These are phyloP conservation scores for Apodemia zela DNA, from an alignment of 2,888 invertebrate species.

Conservation along the genomic window DNA sequence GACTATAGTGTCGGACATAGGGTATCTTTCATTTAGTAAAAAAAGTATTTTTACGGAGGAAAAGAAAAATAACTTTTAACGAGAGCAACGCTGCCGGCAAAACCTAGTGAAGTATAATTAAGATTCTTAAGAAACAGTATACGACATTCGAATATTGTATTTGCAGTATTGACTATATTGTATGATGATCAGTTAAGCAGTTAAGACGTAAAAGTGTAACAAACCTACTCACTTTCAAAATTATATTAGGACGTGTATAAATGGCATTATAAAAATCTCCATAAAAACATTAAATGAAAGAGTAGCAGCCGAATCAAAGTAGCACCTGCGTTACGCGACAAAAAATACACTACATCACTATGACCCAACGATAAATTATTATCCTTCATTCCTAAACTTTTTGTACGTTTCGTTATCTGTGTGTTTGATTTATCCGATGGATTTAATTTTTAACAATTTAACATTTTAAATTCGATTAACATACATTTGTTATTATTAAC, in stretches of 20 bases:
- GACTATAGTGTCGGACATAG: too few species aligned
- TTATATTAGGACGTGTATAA: slow-evolving; percentile 29
- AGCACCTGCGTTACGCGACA: slow-evolving; percentile 70
- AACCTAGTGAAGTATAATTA: too few species aligned
- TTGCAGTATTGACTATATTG: too few species aligned
- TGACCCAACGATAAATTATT: slow-evolving; percentile 38
- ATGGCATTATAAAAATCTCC: slow-evolving; percentile 35
- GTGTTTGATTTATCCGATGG: neutral
- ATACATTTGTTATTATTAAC: neutral
- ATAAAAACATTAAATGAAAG: slow-evolving; percentile 42
- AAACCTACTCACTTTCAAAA: too few species aligned
- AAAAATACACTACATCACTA: slow-evolving; percentile 47
- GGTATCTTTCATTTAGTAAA: too few species aligned
- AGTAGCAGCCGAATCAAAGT: slow-evolving; percentile 40
- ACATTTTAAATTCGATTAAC: neutral
- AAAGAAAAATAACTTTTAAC: too few species aligned
- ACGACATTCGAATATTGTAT: too few species aligned
- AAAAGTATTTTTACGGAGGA: too few species aligned
- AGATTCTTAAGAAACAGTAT: too few species aligned
- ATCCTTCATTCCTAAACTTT: slow-evolving; percentile 30
- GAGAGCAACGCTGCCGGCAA: too few species aligned
- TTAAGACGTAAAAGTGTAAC: too few species aligned
- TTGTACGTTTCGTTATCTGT: slow-evolving; percentile 4
- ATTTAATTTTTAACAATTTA: neutral
- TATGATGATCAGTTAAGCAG: too few species aligned